Base-by-base conservation (phyloP, 1,140 invertebrate species). In the Aricia agestis region DNA sequence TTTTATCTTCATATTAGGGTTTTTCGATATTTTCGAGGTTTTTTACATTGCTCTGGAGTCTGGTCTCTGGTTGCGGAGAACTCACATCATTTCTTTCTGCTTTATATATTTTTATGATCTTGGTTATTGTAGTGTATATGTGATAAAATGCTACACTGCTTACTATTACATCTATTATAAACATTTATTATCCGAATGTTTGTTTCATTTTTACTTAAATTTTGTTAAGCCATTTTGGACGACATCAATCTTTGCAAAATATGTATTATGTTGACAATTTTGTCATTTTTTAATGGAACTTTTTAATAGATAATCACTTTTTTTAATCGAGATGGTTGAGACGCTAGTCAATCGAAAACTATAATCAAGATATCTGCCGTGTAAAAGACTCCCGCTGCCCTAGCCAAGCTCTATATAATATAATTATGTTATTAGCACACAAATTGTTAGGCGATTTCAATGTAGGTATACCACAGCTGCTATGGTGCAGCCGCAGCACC, bases 131-230 rank as follows among this genome's bases (percentile, higher is more conserved):
- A 19, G n/a, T 59, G 58, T 18, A 19, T 19, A 59, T 59, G 19
- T 59, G 58, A 17, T 59, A 59, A 19, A 73, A 69, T 31, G 63
- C 68, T 67, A 69, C 69, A 17, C 67, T 15, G 59, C 31, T 66
- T 17, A 68, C 68, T 25, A 61, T 67, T 59, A 67, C 18, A 41
- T 59, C 18, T 59, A 59, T 59, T 59, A 18, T 18, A 9, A 63
- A 63, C 59, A 63, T 63, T 19, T 19, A 7, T 59, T 19, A 59
- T 59, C 45, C 1, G 10, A 52, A 15, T 52, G 11, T 19, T 61
- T 61, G 59, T 63, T 63, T 63, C 59, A 63, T 63, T 63, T 63
- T 63, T 19, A 25, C 59, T 25, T 63, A 6, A 25, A 63, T 19
- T 63, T 63, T 17, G 18, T 19, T 19, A 1, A 7, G 17, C 9